phyloP scores from a whole-genome alignment of 1,140 invertebrate genomes.

The Caenorhabditis tropicalis region DNA sequence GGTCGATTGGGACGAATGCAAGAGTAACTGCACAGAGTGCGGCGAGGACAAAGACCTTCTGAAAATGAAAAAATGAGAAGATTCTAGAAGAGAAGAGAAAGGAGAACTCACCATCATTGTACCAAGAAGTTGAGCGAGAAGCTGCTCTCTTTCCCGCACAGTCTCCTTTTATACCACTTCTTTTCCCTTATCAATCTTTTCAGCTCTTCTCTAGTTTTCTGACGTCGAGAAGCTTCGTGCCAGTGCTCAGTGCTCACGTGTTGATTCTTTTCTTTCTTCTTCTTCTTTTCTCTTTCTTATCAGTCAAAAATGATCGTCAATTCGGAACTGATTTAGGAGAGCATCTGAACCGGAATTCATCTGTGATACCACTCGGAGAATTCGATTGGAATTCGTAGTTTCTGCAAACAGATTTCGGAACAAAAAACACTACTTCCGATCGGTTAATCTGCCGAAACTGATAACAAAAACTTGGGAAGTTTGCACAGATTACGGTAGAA shows the following conservation, averaged over 20 bases:
- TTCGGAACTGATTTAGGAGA: constrained; percentile 35
- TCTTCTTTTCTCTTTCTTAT: constrained; percentile 2
- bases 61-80: background rate
- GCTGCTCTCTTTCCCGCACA: background rate
- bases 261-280: background rate
- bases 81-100: background rate
- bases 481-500: background rate
- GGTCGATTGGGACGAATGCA: constrained; percentile 29
- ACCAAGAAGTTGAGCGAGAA: background rate
- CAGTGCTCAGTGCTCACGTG: constrained; percentile 31
- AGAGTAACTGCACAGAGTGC: constrained; percentile 11
- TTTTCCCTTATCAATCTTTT: constrained; percentile 8
- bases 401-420: background rate
- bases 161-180: background rate
- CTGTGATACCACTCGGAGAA: background rate
- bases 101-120: background rate
- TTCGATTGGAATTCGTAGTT: background rate
- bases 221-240: constrained; percentile 26
- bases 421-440: background rate
- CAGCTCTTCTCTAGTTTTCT: background rate
- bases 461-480: background rate
- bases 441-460: background rate
- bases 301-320: constrained; percentile 1
- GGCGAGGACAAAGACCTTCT: constrained; percentile 3
- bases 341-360: constrained; percentile 30